These are phyloP conservation scores for Uloborus diversus DNA, from an alignment of 1,140 invertebrate species.

Conservation along the genomic window DNA sequence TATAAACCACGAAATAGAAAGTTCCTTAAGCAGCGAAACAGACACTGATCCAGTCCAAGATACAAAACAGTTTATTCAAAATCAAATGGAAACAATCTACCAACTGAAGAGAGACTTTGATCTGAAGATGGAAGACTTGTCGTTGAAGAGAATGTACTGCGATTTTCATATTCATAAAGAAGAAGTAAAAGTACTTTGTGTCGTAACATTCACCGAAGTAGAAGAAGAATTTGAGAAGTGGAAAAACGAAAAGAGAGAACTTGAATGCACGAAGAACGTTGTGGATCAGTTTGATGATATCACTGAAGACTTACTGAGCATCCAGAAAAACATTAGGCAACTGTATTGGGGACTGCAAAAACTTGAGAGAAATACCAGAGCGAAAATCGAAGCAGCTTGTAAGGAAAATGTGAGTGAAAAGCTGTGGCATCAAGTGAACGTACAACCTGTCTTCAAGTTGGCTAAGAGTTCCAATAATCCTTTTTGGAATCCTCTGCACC, in stretches of 20 bases:
- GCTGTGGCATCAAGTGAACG: background rate
- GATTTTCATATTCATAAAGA: conserved; percentile 6
- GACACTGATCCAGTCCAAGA: background rate
- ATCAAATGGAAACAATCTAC: background rate
- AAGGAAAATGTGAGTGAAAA: background rate
- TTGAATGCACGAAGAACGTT: background rate
- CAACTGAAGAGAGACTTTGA: background rate
- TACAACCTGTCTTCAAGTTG: background rate
- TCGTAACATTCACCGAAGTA: background rate
- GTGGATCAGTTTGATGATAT: background rate
- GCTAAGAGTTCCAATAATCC: background rate
- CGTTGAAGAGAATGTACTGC: conserved; percentile 3
- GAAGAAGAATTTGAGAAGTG: background rate
- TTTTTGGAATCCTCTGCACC: background rate
- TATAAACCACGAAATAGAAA: background rate
- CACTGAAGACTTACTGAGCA: background rate
- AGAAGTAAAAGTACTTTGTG: background rate
- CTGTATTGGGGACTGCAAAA: background rate
- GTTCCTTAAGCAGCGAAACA: background rate
- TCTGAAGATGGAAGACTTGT: background rate
- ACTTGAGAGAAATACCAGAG: background rate
- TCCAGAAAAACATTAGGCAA: background rate
- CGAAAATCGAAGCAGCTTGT: background rate
- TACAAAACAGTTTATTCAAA: background rate
- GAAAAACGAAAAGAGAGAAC: background rate